Percentiles rank a stretch among this genome's conserved stretches.
phyloP scores from a whole-genome alignment of 2,113 vertebrate genomes.

The Callopanchax toddi region DNA sequence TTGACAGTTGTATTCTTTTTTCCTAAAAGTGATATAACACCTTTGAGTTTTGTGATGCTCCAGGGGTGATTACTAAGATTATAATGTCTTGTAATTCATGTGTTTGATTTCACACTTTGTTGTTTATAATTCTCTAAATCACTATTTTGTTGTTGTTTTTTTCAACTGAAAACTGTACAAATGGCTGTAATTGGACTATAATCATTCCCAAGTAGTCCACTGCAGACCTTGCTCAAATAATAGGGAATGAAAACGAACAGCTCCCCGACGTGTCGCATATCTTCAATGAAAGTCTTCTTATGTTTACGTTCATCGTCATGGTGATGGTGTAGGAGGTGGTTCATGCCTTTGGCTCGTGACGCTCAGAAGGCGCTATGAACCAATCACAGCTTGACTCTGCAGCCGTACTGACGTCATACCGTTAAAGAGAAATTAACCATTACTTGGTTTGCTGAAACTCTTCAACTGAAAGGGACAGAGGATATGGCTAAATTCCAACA shows the following conservation, averaged over 20 bases:
- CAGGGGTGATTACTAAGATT: no score
- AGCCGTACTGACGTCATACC: constrained; percentile 72
- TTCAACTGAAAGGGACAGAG: constrained; percentile 41
- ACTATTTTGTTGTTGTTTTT: no score
- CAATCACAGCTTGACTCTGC: constrained; percentile 59
- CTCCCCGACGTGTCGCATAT: constrained; percentile 25
- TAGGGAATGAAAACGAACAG: not conserved
- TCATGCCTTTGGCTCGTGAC: constrained; percentile 38
- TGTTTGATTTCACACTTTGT: no score
- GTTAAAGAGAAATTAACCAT: constrained; percentile 78
- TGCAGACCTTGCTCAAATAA: no score
- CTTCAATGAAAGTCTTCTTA: constrained; percentile 43
- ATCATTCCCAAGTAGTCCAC: no score
- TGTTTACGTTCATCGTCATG: constrained; percentile 79
- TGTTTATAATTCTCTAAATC: no score
- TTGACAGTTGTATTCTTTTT: no score
- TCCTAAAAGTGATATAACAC: no score
- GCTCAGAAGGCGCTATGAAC: constrained; percentile 27
- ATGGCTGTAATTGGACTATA: no score
- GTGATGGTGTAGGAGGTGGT: constrained; percentile 63
- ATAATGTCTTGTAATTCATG: no score
- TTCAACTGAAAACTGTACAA: no score
- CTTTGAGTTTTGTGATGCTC: no score
- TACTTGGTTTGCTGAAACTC: constrained; percentile 60
- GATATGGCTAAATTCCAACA: constrained; percentile 28